These are phyloP conservation scores for Australoheros scitulus DNA, from an alignment of 2,113 vertebrate genomes.

Conservation along the genomic window DNA sequence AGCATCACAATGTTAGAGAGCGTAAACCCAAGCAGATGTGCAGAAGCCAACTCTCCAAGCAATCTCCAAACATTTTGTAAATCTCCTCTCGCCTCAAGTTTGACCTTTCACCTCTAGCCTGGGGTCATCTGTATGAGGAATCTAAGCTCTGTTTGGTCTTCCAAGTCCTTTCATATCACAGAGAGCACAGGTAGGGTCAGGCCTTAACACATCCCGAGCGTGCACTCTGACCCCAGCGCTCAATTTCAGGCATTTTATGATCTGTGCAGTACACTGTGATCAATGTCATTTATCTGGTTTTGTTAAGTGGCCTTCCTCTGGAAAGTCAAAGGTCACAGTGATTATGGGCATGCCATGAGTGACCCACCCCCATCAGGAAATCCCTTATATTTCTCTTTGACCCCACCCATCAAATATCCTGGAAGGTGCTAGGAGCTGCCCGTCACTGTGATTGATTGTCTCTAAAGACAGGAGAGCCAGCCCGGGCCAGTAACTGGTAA, in stretches of 20 bases:
- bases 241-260: slow-evolving; percentile 48
- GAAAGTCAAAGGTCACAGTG: slow-evolving; percentile 53
- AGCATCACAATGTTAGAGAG: background rate
- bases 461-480: slow-evolving; percentile 50
- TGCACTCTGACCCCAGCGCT: slow-evolving; percentile 41
- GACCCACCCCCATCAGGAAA: background rate
- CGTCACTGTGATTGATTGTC: slow-evolving; percentile 67
- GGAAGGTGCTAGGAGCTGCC: slow-evolving; percentile 48
- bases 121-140: background rate
- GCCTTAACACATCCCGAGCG: background rate
- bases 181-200: slow-evolving; percentile 12
- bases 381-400: slow-evolving; percentile 12
- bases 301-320: background rate
- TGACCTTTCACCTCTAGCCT: slow-evolving; percentile 30
- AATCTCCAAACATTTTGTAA: slow-evolving; percentile 1
- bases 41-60: background rate
- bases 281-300: slow-evolving; percentile 53
- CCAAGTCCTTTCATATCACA: slow-evolving; percentile 29
- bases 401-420: slow-evolving; percentile 41
- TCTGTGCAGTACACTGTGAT: slow-evolving; percentile 59
- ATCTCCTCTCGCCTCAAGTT: slow-evolving; percentile 2
- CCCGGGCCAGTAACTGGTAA: slow-evolving; percentile 21
- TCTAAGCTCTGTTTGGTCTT: slow-evolving; percentile 22
- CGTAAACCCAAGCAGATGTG: slow-evolving; percentile 26
- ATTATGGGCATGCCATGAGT: slow-evolving; percentile 40